phyloP scores from a whole-genome alignment of 2,797 vertebrate genomes.

The Psittacula derbiana region DNA sequence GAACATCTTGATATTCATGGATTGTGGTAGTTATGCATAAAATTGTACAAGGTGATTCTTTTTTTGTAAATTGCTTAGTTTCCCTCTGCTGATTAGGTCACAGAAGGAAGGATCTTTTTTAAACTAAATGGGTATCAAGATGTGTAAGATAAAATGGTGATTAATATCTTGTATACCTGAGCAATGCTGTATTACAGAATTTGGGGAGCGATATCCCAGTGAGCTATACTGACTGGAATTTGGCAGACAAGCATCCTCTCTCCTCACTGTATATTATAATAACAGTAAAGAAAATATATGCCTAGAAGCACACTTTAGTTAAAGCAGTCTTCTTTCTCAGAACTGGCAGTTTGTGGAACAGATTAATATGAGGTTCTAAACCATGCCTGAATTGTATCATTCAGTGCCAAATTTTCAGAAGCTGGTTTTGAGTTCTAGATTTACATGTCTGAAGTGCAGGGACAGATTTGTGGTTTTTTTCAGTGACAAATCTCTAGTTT shows the following conservation, averaged over 20 bases:
- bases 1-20: neutral
- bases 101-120: neutral
- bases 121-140: neutral
- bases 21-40: neutral
- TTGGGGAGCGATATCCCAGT: neutral
- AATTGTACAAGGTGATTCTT: neutral
- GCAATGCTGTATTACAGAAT: neutral
- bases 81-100: neutral
- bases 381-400: neutral
- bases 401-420: neutral
- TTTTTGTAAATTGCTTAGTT: neutral
- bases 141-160: neutral
- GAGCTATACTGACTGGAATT: neutral
- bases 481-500: neutral
- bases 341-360: neutral
- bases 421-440: neutral
- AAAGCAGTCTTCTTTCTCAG: neutral
- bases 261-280: neutral
- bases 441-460: fast-evolving
- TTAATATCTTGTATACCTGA: neutral
- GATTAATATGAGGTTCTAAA: neutral
- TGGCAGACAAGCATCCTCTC: neutral
- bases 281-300: neutral
- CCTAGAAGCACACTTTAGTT: neutral
- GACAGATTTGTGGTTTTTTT: neutral